Percentiles rank a stretch among this genome's conserved stretches.
phyloP scores from a whole-genome alignment of 2,797 vertebrate genomes.

The Tachyglossus aculeatus region DNA sequence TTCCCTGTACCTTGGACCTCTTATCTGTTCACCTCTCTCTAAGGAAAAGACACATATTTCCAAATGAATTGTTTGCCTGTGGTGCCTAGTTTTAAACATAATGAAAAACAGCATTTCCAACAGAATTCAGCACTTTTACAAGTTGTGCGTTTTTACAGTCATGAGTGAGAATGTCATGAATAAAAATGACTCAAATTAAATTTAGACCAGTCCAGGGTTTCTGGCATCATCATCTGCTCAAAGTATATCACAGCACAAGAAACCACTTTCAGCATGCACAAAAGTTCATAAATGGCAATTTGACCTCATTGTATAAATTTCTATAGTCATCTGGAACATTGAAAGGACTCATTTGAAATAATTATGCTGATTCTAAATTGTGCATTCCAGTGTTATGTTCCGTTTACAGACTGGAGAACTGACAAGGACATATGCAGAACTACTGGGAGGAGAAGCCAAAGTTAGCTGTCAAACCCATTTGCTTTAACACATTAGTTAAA shows the following conservation, averaged over 20 bases:
- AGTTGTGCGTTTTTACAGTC: conserved; percentile 6
- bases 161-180: conserved; percentile 48
- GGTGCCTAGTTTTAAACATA: conserved; percentile 55
- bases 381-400: conserved; percentile 34
- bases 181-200: conserved; percentile 57
- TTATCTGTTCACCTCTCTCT: conserved; percentile 77
- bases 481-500: conserved; percentile 25
- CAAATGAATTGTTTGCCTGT: conserved; percentile 68
- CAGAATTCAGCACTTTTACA: conserved; percentile 40
- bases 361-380: conserved; percentile 54
- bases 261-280: conserved; percentile 45
- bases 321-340: conserved; percentile 47
- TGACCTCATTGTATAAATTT: conserved; percentile 49
- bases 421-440: background rate
- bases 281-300: conserved; percentile 56
- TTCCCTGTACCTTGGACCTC: conserved; percentile 85
- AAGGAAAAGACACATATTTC: conserved; percentile 73
- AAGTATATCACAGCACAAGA: conserved; percentile 31
- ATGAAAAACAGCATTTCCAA: conserved; percentile 27
- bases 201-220: conserved; percentile 35
- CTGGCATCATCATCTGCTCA: conserved; percentile 24
- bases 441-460: conserved; percentile 24
- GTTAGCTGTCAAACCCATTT: background rate
- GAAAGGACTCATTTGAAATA: conserved; percentile 43
- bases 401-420: conserved; percentile 14